Evolutionary conservation across 2,797 vertebrate species (phyloP).

Genomic region (Arremon brunneinucha): DNA sequence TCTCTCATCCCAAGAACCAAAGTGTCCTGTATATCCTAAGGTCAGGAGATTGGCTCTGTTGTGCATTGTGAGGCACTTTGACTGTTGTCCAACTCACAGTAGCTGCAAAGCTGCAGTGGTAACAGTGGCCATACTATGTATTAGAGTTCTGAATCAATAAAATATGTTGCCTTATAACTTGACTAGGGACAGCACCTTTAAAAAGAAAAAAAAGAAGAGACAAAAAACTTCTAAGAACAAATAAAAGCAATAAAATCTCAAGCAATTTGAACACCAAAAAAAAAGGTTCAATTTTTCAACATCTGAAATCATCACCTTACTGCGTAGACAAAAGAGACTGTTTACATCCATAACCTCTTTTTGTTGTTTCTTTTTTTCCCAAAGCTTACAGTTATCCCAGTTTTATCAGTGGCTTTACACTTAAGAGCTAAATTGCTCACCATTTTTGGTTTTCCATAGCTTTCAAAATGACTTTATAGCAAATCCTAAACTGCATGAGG

Average conservation of each 20-base stretch:
- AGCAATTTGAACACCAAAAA: slow-evolving; percentile 30
- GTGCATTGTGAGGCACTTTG: slow-evolving; percentile 45
- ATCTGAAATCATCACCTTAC: not conserved
- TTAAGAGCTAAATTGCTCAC: slow-evolving; percentile 60
- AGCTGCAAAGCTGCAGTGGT: slow-evolving; percentile 51
- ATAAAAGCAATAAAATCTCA: slow-evolving; percentile 72
- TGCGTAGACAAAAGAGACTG: slow-evolving; percentile 39
- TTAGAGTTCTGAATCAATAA: slow-evolving; percentile 78
- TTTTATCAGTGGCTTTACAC: slow-evolving; percentile 65
- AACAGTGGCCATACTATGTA: slow-evolving; percentile 81
- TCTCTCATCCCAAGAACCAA: slow-evolving; percentile 71
- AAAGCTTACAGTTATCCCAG: slow-evolving; percentile 48
- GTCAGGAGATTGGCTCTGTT: slow-evolving; percentile 65
- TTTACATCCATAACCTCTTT: slow-evolving; percentile 19
- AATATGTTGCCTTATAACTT: slow-evolving; percentile 70
- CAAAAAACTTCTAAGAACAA: slow-evolving; percentile 42
- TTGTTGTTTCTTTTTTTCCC: not conserved
- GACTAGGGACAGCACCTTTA: slow-evolving; percentile 71
- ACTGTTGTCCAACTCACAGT: slow-evolving; percentile 47
- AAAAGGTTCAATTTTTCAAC: not conserved
- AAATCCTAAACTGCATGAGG: slow-evolving; percentile 49
- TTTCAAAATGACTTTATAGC: slow-evolving; percentile 59
- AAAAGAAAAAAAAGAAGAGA: slow-evolving; percentile 11
- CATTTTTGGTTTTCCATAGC: slow-evolving; percentile 53
- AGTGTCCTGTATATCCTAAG: slow-evolving; percentile 67